Evolutionary conservation across 2,888 invertebrate genomes (phyloP).

Genomic region (Troglohyphantes excavatus): DNA sequence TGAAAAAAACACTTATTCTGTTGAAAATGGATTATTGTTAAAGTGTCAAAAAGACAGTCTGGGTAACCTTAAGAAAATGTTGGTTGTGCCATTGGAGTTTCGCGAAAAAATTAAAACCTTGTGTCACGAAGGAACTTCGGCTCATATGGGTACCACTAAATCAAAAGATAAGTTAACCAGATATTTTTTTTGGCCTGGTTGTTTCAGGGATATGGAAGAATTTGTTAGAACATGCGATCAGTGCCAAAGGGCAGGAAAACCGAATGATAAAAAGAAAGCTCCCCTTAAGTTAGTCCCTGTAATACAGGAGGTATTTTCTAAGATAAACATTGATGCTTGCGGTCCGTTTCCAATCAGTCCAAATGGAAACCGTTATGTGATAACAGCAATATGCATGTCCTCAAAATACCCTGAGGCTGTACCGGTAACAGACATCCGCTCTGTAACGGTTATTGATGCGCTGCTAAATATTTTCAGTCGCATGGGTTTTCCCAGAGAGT

Average conservation of each 20-base stretch:
- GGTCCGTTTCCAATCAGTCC: neutral
- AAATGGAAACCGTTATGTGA: constrained; percentile 9
- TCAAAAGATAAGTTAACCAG: constrained; percentile 1
- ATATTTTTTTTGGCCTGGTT: constrained; percentile 40
- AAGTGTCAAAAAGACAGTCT: too few relatives aligned
- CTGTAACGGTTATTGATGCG: neutral
- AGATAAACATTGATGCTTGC: constrained; percentile 39
- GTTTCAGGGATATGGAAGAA: constrained; percentile 8
- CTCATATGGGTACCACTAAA: constrained; percentile 18
- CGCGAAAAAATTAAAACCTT: neutral
- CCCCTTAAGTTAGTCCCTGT: constrained; percentile 26
- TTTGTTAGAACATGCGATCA: constrained; percentile 4
- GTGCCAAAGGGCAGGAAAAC: constrained; percentile 13
- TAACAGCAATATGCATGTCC: constrained; percentile 4
- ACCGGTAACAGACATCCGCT: neutral
- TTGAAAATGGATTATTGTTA: too few relatives aligned
- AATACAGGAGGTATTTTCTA: constrained; percentile 28
- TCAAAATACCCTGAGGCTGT: constrained; percentile 17
- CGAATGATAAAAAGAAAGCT: constrained; percentile 1
- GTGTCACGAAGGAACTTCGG: constrained; percentile 27
- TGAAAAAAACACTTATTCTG: too few relatives aligned
- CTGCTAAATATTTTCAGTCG: neutral
- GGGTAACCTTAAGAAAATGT: too few relatives aligned
- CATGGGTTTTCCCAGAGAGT: neutral
- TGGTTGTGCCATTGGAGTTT: neutral